Conservation (phyloP, 2,888 invertebrate species). For the Oscheius sp. region DNA sequence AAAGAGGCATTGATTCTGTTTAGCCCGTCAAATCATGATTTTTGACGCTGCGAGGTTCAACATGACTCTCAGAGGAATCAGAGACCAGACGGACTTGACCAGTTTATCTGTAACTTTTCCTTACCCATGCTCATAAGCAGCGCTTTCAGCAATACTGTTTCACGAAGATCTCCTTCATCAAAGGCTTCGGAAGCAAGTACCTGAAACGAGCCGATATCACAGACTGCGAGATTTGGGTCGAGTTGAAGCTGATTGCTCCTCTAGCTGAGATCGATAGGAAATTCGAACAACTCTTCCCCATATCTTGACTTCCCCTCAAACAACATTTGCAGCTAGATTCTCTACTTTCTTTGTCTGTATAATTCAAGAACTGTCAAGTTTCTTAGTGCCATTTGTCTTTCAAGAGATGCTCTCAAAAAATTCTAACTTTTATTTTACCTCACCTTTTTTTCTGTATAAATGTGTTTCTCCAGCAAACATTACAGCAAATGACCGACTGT, state of each 20-base stretch:
- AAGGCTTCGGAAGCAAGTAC: slow-evolving; percentile 99
- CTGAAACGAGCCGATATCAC: slow-evolving; percentile 91
- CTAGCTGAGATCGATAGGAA: slow-evolving; percentile 9
- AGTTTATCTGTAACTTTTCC: not conserved
- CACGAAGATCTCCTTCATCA: slow-evolving; percentile 97
- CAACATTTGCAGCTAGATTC: too few species aligned
- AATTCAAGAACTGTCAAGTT: too few species aligned
- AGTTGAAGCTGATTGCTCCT: slow-evolving; percentile 79
- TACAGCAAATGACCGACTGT: too few species aligned
- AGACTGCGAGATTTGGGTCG: slow-evolving; percentile 98
- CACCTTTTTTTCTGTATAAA: too few species aligned
- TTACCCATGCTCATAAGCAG: not conserved
- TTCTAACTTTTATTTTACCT: too few species aligned
- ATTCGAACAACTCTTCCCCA: not conserved
- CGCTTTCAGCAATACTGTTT: slow-evolving; percentile 12
- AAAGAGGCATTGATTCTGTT: not conserved
- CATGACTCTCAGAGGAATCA: not conserved
- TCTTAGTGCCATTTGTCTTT: too few species aligned
- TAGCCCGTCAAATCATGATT: not conserved
- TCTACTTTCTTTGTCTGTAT: too few species aligned
- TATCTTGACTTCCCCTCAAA: too few species aligned
- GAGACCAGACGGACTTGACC: too few species aligned
- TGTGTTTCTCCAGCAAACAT: too few species aligned
- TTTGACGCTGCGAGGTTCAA: not conserved
- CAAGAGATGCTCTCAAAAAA: too few species aligned